Evolutionary conservation across 2,797 vertebrate genomes (phyloP).

Genomic region (Fistularia commersonii): DNA sequence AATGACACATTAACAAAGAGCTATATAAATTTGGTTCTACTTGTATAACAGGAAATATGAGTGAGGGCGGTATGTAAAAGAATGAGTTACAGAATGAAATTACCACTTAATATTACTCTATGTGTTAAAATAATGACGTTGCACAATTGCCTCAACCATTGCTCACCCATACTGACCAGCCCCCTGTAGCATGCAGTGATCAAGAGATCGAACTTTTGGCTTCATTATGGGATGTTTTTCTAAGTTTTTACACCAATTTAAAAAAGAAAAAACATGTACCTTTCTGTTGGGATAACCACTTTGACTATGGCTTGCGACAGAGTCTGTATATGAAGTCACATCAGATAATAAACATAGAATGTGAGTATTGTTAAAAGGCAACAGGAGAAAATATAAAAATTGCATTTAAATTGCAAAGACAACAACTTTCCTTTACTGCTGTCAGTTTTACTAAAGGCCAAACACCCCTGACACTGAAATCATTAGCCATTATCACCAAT

Average conservation of each 20-base stretch:
- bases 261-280: constrained; percentile 99
- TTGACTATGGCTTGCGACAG: constrained; percentile 99
- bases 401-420: constrained; percentile 94
- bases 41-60: constrained; percentile 34
- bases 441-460: constrained; percentile 82
- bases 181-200: constrained; percentile 77
- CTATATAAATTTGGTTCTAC: constrained; percentile 29
- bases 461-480: constrained; percentile 47
- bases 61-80: constrained; percentile 37
- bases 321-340: constrained; percentile 99
- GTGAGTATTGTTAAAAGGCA: constrained; percentile 99
- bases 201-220: constrained; percentile 79
- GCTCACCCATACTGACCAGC: constrained; percentile 89
- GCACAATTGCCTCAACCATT: constrained; percentile 79
- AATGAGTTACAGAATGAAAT: constrained; percentile 19
- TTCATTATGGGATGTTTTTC: constrained; percentile 85
- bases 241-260: constrained; percentile 91
- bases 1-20: constrained; percentile 20
- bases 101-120: constrained; percentile 33
- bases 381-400: constrained; percentile 97
- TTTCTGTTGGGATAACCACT: constrained; percentile 99
- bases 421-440: constrained; percentile 82
- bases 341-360: constrained; percentile 99
- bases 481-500: no score
- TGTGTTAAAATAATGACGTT: constrained; percentile 28